Percentiles rank a stretch among this genome's conserved stretches.
These are phyloP conservation scores for Conistra vaccinii DNA, from an alignment of 2,888 invertebrate species.

Conservation along the genomic window DNA sequence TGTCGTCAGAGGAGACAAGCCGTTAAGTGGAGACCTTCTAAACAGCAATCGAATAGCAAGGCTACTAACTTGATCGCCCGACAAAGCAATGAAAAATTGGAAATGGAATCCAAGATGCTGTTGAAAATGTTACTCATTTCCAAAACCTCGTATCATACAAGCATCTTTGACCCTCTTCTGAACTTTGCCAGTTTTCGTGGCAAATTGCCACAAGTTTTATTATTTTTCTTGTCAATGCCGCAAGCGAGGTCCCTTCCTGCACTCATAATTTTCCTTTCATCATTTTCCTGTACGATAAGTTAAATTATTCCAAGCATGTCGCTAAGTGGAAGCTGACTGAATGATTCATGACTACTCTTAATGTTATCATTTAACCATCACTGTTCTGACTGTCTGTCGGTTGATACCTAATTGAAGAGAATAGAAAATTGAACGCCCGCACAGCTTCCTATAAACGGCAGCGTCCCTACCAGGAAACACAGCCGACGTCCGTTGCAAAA, in stretches of 20 bases:
- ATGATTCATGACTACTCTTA: constrained; percentile 13
- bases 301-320: constrained; percentile 34
- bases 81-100: not conserved
- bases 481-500: no score
- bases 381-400: not conserved
- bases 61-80: not conserved
- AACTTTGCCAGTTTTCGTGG: not conserved
- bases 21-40: no score
- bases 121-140: not conserved
- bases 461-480: no score
- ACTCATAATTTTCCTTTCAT: constrained; percentile 40
- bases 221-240: constrained; percentile 25
- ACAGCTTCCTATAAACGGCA: no score
- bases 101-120: not conserved
- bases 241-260: constrained; percentile 40
- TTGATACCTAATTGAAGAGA: not conserved
- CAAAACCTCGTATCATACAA: not conserved
- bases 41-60: no score
- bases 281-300: constrained; percentile 47
- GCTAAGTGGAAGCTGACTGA: not conserved
- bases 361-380: not conserved
- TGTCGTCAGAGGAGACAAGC: not conserved
- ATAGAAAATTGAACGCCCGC: no score
- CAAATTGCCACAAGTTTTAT: not conserved
- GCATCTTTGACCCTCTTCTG: not conserved